Base-by-base conservation (phyloP, 2,888 invertebrate genomes). In the Bellardia pandia region DNA sequence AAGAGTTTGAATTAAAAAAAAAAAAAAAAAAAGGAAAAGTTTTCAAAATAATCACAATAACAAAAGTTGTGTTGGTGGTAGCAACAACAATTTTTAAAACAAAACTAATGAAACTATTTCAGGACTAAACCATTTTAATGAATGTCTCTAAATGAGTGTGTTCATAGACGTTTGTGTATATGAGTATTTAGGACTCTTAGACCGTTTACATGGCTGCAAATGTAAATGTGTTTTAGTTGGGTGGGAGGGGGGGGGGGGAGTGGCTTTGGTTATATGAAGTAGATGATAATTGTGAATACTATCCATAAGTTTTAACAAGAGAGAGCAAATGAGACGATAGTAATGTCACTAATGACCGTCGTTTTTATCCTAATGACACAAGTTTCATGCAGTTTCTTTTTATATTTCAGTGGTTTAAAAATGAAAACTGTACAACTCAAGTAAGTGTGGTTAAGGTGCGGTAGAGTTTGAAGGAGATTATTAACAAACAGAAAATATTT, bases 301-400 rank as follows among this genome's bases (percentile, higher is more conserved):
- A 53, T 30, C 51, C 74, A 68, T 45, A 74, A 51, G 84, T 45
- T 78, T 8, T 8, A 75, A 71, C 60, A 71, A 48, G 60, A 42
- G 68, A 69, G n/a, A 68, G 48, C n/a, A 74, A 75, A 56, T 60
- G 62, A 79, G 75, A 62, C n/a, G 45, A 79, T 79, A 75, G 37
- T 64, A 62, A 53, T 77, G 82, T 85, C 89, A 90, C 91, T 91
- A 91, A 91, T 91, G 91, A 91, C 91, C 91, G 89, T 89, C 91
- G 89, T 90, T 90, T 74, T 89, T 89, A 91, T 90, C 90, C 91
- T 91, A 91, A 91, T 91, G 92, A 91, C 90, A 89, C 90, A 91
- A 91, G 90, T 91, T 91, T 89, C 64, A 66, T 80, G 78, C 71
- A 88, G 62, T 84, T 81, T 74, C 71, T 60, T 77, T 84, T 78